These are phyloP conservation scores for Platyscapa corneri DNA, from an alignment of 1,140 invertebrate genomes.

Conservation along the genomic window DNA sequence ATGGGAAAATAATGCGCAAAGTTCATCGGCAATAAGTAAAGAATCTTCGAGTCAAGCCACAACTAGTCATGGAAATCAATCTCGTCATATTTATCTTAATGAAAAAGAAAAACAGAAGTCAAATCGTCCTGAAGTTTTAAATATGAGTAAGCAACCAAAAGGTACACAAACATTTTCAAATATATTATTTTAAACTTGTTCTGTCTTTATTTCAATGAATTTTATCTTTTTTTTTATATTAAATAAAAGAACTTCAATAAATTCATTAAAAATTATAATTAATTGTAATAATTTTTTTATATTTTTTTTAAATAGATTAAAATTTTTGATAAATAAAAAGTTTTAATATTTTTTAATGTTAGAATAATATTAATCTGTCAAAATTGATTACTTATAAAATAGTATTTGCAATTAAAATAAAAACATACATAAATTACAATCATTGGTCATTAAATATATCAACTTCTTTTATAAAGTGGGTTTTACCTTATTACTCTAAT, in stretches of 20 bases:
- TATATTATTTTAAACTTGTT: not conserved
- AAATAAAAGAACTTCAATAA: not conserved
- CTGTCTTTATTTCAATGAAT: slow-evolving; percentile 11
- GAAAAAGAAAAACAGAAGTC: slow-evolving; percentile 75
- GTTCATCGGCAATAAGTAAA: slow-evolving; percentile 70
- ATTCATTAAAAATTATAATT: too few relatives aligned
- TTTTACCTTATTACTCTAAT: too few relatives aligned
- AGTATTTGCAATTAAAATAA: too few relatives aligned
- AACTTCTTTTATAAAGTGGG: too few relatives aligned
- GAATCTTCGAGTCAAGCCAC: slow-evolving; percentile 71
- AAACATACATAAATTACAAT: too few relatives aligned
- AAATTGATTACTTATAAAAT: too few relatives aligned
- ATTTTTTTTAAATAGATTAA: too few relatives aligned
- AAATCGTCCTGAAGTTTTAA: slow-evolving; percentile 67
- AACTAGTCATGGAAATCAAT: slow-evolving; percentile 71
- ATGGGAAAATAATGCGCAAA: slow-evolving; percentile 67
- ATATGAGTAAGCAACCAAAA: slow-evolving; percentile 74
- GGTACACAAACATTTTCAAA: slow-evolving; percentile 65
- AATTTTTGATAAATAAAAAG: too few relatives aligned
- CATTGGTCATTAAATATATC: too few relatives aligned
- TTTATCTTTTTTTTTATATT: not conserved
- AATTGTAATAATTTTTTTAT: too few relatives aligned
- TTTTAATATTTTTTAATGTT: too few relatives aligned
- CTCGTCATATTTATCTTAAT: slow-evolving; percentile 76
- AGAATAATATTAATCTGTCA: too few relatives aligned